These are phyloP conservation scores for Eupithecia centaureata DNA, from an alignment of 2,888 invertebrate genomes.

Conservation along the genomic window DNA sequence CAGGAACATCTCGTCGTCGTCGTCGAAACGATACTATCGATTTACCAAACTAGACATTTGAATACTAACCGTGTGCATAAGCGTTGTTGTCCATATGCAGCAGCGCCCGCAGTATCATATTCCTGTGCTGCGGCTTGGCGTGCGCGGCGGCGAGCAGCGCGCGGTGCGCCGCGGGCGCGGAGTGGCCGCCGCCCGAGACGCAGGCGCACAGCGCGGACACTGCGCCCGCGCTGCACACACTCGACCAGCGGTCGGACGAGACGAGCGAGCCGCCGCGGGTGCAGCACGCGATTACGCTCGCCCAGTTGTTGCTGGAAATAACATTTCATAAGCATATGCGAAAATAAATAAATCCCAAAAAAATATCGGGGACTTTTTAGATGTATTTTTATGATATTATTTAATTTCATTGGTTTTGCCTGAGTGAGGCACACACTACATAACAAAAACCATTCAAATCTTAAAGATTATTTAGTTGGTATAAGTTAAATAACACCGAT, in stretches of 20 bases:
- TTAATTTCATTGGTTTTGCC: too few relatives aligned
- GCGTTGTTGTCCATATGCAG: slow-evolving; percentile 70
- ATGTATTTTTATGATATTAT: too few relatives aligned
- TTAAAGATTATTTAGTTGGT: too few relatives aligned
- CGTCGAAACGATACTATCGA: too few relatives aligned
- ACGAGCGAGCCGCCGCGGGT: slow-evolving; percentile 74
- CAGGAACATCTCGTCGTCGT: too few relatives aligned
- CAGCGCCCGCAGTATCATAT: slow-evolving; percentile 56
- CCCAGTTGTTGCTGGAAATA: slow-evolving; percentile 89
- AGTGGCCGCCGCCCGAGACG: slow-evolving; percentile 57
- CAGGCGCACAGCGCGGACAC: slow-evolving; percentile 68
- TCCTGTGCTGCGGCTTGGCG: slow-evolving; percentile 53
- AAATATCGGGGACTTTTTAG: too few relatives aligned
- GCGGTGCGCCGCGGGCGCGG: slow-evolving; percentile 52
- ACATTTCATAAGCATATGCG: neutral
- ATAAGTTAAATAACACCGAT: too few relatives aligned
- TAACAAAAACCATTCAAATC: too few relatives aligned
- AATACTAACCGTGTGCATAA: slow-evolving; percentile 62
- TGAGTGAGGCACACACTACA: too few relatives aligned
- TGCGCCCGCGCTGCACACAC: slow-evolving; percentile 60
- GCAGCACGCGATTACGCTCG: slow-evolving; percentile 91
- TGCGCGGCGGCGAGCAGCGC: slow-evolving; percentile 47
- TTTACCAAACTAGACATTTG: neutral
- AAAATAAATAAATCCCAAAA: too few relatives aligned
- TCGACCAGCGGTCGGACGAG: slow-evolving; percentile 54